These are phyloP conservation scores for Cyanistes caeruleus DNA, from an alignment of 2,113 vertebrate genomes.

Conservation along the genomic window DNA sequence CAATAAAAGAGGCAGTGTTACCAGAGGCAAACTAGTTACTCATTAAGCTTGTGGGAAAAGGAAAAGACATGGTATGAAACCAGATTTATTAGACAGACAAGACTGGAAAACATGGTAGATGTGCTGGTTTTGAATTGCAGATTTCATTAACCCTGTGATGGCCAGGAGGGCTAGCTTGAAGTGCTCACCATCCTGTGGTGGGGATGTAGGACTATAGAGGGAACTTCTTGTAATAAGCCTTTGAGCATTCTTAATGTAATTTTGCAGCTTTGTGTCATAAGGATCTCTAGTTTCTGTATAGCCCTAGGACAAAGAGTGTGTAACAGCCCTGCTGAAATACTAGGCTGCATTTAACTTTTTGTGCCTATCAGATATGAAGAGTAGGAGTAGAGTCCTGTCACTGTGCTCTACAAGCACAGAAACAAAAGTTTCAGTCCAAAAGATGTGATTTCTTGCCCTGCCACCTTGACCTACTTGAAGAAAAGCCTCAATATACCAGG, in stretches of 20 bases:
- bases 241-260: neutral
- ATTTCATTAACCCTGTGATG: neutral
- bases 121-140: constrained; percentile 6
- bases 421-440: neutral
- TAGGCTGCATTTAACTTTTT: neutral
- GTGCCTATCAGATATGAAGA: neutral
- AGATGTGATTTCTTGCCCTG: neutral
- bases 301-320: neutral
- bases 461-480: neutral
- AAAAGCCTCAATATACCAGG: neutral
- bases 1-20: neutral
- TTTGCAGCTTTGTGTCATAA: neutral
- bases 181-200: neutral
- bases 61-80: constrained; percentile 6
- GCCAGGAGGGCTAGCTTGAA: neutral
- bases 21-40: constrained; percentile 56
- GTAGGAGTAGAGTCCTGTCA: neutral
- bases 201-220: neutral
- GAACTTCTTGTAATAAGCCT: neutral
- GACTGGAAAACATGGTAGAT: constrained; percentile 29
- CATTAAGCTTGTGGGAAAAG: constrained; percentile 58
- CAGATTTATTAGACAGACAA: constrained; percentile 44
- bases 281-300: neutral
- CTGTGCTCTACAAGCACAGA: neutral
- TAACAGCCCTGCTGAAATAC: neutral